Percentiles rank a stretch among this genome's conserved stretches.
Evolutionary conservation across 2,888 invertebrate species (phyloP).

Genomic region (Drosophila nr. fundita): DNA sequence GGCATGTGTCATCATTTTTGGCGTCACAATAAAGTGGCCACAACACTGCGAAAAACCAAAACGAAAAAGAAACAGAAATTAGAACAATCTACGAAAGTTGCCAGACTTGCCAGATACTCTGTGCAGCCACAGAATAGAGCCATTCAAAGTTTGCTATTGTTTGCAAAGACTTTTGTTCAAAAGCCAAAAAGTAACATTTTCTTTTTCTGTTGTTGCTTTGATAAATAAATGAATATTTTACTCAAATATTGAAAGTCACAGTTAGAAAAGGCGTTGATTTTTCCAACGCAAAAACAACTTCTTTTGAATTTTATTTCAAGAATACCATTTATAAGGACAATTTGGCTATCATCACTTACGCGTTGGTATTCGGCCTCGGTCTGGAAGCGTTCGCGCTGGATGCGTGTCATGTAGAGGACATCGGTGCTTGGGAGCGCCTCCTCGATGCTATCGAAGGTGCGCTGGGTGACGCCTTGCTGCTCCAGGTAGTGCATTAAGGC

Average conservation of each 20-base stretch:
- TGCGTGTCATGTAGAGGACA: constrained; percentile 99
- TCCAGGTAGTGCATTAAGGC: constrained; percentile 92
- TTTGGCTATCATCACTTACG: constrained; percentile 86
- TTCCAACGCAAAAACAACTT: no score
- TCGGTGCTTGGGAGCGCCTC: constrained; percentile 96
- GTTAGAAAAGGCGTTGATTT: no score
- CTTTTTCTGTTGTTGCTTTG: background rate
- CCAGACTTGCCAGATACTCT: background rate
- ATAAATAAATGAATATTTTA: background rate
- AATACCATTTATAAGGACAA: background rate
- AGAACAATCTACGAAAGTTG: background rate
- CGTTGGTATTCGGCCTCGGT: constrained; percentile 93
- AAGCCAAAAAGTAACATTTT: background rate
- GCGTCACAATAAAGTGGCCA: constrained; percentile 95
- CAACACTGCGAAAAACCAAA: constrained; percentile 88
- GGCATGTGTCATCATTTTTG: constrained; percentile 97
- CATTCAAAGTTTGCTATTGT: background rate
- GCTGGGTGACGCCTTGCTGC: constrained; percentile 91
- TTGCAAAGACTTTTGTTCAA: background rate
- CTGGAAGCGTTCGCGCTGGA: constrained; percentile 96
- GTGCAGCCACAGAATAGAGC: no score
- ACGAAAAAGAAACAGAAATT: background rate
- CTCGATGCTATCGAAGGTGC: constrained; percentile 89
- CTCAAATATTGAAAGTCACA: background rate
- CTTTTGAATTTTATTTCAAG: background rate